A percentile compares a stretch with the other conserved stretches of the same genome.
Conservation (phyloP, 1,140 invertebrate species). For the Drosophila novamexicana region DNA sequence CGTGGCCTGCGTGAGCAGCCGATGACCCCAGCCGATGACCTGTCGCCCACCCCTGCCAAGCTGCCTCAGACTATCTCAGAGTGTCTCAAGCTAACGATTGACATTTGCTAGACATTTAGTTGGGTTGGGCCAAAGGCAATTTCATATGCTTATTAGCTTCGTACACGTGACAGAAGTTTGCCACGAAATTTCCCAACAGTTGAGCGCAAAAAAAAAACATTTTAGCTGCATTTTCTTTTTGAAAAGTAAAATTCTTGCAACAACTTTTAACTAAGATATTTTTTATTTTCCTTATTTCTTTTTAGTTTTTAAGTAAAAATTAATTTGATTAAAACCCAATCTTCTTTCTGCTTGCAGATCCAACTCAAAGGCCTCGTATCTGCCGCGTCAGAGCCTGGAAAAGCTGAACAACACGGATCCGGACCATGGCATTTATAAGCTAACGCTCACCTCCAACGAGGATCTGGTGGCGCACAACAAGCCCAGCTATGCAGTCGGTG, state of each 20-base stretch:
- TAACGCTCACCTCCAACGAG: constrained; percentile 90
- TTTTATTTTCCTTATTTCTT: background rate
- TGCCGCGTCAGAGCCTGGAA: constrained; percentile 89
- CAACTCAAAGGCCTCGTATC: constrained; percentile 91
- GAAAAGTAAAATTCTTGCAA: no score
- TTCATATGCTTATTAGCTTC: constrained; percentile 33
- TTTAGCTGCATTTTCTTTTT: no score
- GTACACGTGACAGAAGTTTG: background rate
- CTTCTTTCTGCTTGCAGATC: constrained; percentile 86
- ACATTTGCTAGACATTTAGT: constrained; percentile 23
- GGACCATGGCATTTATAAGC: constrained; percentile 91
- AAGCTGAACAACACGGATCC: constrained; percentile 86
- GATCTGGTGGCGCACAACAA: constrained; percentile 84
- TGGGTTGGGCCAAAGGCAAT: constrained; percentile 29
- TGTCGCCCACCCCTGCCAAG: background rate
- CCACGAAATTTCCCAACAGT: background rate
- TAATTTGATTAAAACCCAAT: background rate
- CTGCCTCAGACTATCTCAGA: background rate
- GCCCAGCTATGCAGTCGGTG: constrained; percentile 54
- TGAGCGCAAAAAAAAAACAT: background rate
- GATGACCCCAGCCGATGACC: constrained; percentile 41
- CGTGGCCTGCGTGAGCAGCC: constrained; percentile 52
- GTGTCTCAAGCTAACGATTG: constrained; percentile 14
- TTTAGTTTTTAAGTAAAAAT: no score
- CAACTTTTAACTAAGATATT: no score